Base-by-base conservation (phyloP, 2,888 invertebrate species). In the Dryococelus australis region DNA sequence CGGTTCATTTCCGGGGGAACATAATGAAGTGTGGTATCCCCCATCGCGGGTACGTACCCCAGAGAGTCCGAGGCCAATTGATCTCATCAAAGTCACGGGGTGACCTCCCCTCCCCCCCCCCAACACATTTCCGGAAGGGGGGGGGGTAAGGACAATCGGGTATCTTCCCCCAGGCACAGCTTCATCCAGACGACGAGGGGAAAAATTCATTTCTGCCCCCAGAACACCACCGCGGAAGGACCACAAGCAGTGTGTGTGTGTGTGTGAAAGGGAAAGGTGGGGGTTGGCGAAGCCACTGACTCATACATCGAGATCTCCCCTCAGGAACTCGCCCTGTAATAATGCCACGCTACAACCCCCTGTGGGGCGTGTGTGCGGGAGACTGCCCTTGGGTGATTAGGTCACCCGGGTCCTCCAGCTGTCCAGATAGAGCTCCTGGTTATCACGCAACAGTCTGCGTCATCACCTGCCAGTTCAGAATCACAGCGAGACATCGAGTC, bases 161-260 rank as follows among this genome's bases (percentile, higher is more conserved):
- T 1, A 4, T 8, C 10, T 8, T 65, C 65, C 16, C 65, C 65
- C 65, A 24, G 65, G 65, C 2, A 65, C 65, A n/a, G n/a, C 65
- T 65, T 65, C 65, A 65, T 65, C 51, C 51, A 20, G 8, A 51
- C 13, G 51, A n/a, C 65, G 65, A 65, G 65, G 65, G 65, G 24
- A 24, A 65, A 65, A 65, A 65, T 65, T 65, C 65, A 65, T 65
- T 65, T 65, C 65, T 65, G n/a, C 24, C 65, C 65, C n/a, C 65
- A 65, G 65, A 65, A 65, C 20, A 20, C 13, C 65, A 2, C 65
- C 65, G n/a, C 65, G 65, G n/a, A 65, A 65, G 65, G n/a, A 65
- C 65, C 65, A 65, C 65, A 65, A 65, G 65, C 0, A 4, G 35
- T 3, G 35, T 35, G 35, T 35, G 35, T 35, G 35, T 35, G 65